Conservation (phyloP, 2,888 invertebrate genomes). For the Heliconius ethilla region DNA sequence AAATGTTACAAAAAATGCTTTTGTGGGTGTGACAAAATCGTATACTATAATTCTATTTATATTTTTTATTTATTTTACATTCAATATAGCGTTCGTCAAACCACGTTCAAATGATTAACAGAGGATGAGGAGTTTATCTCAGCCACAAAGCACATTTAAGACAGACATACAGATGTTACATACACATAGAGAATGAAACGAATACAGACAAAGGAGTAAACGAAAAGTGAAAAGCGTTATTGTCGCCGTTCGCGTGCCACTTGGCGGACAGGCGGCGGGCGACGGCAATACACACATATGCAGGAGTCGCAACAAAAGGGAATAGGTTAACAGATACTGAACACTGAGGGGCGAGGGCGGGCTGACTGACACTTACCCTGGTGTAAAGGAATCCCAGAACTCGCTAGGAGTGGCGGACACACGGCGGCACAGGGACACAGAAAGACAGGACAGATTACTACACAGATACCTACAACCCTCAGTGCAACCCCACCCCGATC, state of each 20-base stretch:
- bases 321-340: slow-evolving; percentile 81
- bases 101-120: slow-evolving; percentile 51
- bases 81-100: slow-evolving; percentile 44
- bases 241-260: slow-evolving; percentile 74
- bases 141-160: slow-evolving; percentile 79
- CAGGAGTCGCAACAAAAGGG: slow-evolving; percentile 81
- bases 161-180: slow-evolving; percentile 83
- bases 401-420: slow-evolving; percentile 92
- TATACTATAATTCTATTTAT: slow-evolving; percentile 45
- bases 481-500: slow-evolving; percentile 81
- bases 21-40: slow-evolving; percentile 73
- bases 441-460: slow-evolving; percentile 85
- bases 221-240: slow-evolving; percentile 78
- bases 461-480: slow-evolving; percentile 83
- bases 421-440: slow-evolving; percentile 87
- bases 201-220: slow-evolving; percentile 81
- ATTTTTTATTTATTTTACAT: slow-evolving; percentile 29
- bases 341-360: slow-evolving; percentile 83
- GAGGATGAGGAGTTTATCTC: slow-evolving; percentile 63
- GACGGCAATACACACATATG: slow-evolving; percentile 80
- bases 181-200: slow-evolving; percentile 83
- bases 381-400: slow-evolving; percentile 99
- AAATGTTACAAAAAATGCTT: slow-evolving; percentile 77
- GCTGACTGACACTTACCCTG: slow-evolving; percentile 95
- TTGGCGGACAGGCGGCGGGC: slow-evolving; percentile 72